Evolutionary conservation across 2,888 invertebrate genomes (phyloP).

Genomic region (Habroteleia sp.): DNA sequence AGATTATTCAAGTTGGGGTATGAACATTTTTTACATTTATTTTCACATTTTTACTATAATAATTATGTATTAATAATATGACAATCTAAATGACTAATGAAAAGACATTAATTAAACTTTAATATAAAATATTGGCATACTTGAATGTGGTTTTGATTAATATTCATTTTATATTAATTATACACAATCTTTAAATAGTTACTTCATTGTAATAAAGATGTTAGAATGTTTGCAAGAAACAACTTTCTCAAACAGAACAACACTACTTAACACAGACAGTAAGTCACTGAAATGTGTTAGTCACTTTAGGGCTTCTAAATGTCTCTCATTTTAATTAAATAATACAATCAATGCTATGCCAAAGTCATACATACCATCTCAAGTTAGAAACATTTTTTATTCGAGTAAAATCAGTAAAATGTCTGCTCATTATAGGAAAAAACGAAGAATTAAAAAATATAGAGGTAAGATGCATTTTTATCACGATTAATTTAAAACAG

Average conservation of each 20-base stretch:
- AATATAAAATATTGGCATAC: too few species aligned
- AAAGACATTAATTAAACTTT: too few species aligned
- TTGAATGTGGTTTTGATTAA: too few species aligned
- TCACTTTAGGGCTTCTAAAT: constrained; percentile 54
- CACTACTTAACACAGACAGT: constrained; percentile 12
- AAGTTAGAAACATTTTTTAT: constrained; percentile 40
- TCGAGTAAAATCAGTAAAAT: constrained; percentile 65
- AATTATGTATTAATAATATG: too few species aligned
- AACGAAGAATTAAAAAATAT: constrained; percentile 69
- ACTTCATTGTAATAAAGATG: too few species aligned
- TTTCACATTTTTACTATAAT: too few species aligned
- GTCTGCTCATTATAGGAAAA: constrained; percentile 73
- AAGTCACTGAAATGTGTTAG: constrained; percentile 39
- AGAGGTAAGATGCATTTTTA: constrained; percentile 71
- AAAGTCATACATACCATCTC: constrained; percentile 48
- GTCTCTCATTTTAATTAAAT: constrained; percentile 50
- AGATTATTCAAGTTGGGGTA: constrained; percentile 21
- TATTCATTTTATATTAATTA: too few species aligned
- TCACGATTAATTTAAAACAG: too few species aligned
- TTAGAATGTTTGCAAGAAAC: too few species aligned
- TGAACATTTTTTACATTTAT: too few species aligned
- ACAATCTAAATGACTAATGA: too few species aligned
- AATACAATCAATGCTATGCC: constrained; percentile 50
- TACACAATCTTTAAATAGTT: too few species aligned
- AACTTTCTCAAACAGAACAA: constrained; percentile 11